Conservation (phyloP, 2,797 vertebrate species). For the Leucoraja ocellata region DNA sequence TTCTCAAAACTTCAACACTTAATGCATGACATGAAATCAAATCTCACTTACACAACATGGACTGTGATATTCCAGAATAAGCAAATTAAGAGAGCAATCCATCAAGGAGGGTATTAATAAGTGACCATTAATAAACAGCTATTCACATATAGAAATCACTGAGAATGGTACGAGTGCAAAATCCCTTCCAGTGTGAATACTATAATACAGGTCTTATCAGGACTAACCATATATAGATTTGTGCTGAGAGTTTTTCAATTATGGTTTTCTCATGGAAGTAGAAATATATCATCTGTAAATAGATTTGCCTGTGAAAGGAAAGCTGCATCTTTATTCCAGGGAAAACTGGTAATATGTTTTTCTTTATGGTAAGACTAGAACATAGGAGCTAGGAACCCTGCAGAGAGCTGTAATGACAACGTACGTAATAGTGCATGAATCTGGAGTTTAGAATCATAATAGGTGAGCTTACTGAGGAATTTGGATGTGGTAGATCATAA, state of each 20-base stretch:
- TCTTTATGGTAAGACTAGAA: no score
- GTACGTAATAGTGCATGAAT: no score
- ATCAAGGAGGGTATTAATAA: not conserved
- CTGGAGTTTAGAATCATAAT: no score
- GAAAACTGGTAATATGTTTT: not conserved
- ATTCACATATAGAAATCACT: not conserved
- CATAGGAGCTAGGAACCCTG: no score
- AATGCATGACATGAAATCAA: not conserved
- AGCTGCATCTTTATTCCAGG: not conserved
- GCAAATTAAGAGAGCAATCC: not conserved
- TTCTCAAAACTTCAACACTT: not conserved
- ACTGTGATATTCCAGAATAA: not conserved
- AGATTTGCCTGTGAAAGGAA: not conserved
- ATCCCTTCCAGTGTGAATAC: not conserved
- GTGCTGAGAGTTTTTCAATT: not conserved
- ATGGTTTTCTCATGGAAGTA: not conserved
- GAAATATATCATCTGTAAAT: not conserved
- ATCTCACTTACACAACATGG: not conserved
- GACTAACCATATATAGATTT: not conserved
- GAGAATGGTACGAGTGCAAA: not conserved
- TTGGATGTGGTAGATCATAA: no score
- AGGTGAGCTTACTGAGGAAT: no score
- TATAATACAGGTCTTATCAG: not conserved
- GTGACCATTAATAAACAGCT: not conserved
- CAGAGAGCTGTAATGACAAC: no score